Base-by-base conservation (phyloP, 2,888 invertebrate species). In the Polietes domitor region DNA sequence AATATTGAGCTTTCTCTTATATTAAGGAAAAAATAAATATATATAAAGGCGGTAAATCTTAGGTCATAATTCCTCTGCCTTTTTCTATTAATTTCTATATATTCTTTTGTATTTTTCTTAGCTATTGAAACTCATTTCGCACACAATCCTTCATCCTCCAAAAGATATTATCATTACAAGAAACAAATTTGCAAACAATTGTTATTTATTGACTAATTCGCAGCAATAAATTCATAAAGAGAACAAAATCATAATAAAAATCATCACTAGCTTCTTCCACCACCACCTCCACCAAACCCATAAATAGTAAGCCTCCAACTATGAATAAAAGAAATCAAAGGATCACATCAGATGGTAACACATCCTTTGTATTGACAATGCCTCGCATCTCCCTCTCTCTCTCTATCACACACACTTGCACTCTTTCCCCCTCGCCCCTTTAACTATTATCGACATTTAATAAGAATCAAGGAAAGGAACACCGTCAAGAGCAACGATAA, bases 381-480 rank as follows among this genome's bases (percentile, higher is more conserved):
- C n/a, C n/a, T 10, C 37, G 50, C 47, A 10, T 63, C 19, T 5
- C 15, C n/a, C n/a, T 50, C n/a, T n/a, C 50, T n/a, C 50, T 53
- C 21, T 68, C 15, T n/a, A n/a, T 28, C 19, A 9, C n/a, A n/a
- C n/a, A n/a, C n/a, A n/a, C n/a, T n/a, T n/a, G n/a, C 32, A 17
- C n/a, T 4, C 12, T 68, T 5, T 43, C 26, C 21, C 43, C 7
- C 19, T 21, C 21, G 37, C 6, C 17, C 37, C 50, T 50, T 50
- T 63, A 68, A 68, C 65, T 55, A 55, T 68, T 68, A 68, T 77
- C 61, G 41, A 32, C 53, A 43, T 68, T 58, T 53, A 74, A 70
- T 73, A 32, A 19, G 47, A 70, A 74, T 77, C 73, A 50, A 76
- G 17, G 17, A 28, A 32, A 76, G 32, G 65, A 71, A 26, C 12